Evolutionary conservation across 2,797 vertebrate genomes (phyloP).

Genomic region (Amphiprion clarkii): DNA sequence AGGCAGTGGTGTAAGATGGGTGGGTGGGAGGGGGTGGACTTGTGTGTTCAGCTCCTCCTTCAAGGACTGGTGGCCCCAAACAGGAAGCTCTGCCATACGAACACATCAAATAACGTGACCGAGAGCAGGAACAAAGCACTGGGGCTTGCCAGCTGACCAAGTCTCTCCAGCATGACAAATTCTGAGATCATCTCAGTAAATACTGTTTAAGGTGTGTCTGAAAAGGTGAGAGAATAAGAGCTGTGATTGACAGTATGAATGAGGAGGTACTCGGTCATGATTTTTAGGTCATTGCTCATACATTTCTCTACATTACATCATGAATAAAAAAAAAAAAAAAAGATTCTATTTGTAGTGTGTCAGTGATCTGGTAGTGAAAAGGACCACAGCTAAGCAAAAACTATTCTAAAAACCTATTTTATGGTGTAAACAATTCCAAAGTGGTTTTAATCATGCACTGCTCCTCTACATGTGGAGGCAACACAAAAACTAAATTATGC

Average conservation of each 20-base stretch:
- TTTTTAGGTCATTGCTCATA: constrained; percentile 33
- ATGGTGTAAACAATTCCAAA: constrained; percentile 27
- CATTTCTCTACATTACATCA: constrained; percentile 43
- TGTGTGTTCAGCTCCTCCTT: constrained; percentile 45
- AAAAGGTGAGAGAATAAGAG: constrained; percentile 21
- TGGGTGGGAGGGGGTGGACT: constrained; percentile 29
- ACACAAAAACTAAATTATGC: constrained; percentile 26
- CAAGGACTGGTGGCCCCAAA: constrained; percentile 54
- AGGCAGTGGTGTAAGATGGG: constrained; percentile 31
- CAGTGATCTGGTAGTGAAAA: constrained; percentile 18
- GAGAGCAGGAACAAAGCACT: constrained; percentile 13
- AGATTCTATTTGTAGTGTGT: neutral
- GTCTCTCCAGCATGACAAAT: constrained; percentile 55
- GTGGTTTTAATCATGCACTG: constrained; percentile 22
- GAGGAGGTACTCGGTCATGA: constrained; percentile 28
- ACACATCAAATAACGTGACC: constrained; percentile 44
- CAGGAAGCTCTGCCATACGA: constrained; percentile 67
- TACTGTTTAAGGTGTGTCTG: constrained; percentile 27
- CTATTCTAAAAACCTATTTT: neutral
- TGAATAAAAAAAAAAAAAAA: constrained; percentile 13
- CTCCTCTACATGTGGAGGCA: neutral
- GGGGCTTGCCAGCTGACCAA: constrained; percentile 65
- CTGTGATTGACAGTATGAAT: constrained; percentile 20
- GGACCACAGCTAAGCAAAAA: constrained; percentile 17
- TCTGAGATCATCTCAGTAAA: constrained; percentile 69